phyloP scores from a whole-genome alignment of 2,797 vertebrate genomes.

The Macropus fuliginosus region DNA sequence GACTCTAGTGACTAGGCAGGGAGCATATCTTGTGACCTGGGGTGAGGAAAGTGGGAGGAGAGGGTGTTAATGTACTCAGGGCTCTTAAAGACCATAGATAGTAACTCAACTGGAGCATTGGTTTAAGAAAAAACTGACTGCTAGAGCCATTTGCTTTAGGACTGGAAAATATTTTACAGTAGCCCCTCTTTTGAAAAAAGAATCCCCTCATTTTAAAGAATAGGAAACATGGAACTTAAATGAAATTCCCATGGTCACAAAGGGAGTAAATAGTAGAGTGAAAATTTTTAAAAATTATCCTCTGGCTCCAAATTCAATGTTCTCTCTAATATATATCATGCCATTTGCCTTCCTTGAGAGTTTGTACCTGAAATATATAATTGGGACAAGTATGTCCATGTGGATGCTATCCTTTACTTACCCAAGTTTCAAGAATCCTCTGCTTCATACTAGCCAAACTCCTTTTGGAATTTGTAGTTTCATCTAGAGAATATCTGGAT shows the following conservation, averaged over 20 bases:
- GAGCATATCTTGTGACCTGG: neutral
- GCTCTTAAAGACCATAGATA: neutral
- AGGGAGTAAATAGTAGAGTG: neutral
- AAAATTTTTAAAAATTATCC: neutral
- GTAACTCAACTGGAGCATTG: neutral
- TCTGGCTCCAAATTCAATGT: neutral
- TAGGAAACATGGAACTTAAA: neutral
- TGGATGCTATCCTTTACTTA: neutral
- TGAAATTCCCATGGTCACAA: neutral
- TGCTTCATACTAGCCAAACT: neutral
- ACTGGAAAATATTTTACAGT: neutral
- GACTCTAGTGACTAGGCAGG: neutral
- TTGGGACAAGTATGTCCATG: neutral
- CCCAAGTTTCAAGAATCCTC: neutral
- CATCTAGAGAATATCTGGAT: neutral
- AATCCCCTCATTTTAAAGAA: neutral
- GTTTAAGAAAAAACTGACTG: neutral
- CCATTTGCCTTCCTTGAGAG: neutral
- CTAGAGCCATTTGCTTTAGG: neutral
- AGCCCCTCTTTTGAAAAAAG: neutral
- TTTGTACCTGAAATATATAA: neutral
- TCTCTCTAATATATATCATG: neutral
- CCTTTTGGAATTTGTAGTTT: neutral
- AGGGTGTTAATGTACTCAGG: neutral
- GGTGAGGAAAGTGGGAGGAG: neutral